phyloP scores from a whole-genome alignment of 2,888 invertebrate species.

The Escarpia spicata region DNA sequence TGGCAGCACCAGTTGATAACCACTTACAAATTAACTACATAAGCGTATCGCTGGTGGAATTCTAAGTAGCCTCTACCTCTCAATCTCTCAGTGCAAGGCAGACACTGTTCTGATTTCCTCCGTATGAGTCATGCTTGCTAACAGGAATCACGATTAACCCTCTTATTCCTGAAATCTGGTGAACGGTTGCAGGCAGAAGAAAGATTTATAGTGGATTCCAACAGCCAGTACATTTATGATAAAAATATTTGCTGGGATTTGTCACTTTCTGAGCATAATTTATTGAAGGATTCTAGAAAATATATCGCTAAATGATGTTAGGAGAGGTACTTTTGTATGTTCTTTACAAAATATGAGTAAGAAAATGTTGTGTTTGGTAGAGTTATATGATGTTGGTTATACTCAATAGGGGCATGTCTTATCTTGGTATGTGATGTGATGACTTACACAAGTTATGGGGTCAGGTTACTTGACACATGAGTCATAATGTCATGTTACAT shows the following conservation, averaged over 20 bases:
- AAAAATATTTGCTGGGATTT: neutral
- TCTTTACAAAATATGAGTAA: neutral
- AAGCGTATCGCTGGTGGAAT: neutral
- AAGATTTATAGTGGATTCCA: neutral
- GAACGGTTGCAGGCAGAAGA: neutral
- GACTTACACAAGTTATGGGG: neutral
- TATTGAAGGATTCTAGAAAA: neutral
- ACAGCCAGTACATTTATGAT: neutral
- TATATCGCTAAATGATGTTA: neutral
- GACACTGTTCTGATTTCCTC: neutral
- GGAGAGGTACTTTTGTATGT: neutral
- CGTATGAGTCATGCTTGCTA: neutral
- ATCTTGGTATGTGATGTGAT: too few species aligned
- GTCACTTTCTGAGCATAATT: neutral
- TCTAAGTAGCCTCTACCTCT: neutral
- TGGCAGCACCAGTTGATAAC: neutral
- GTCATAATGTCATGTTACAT: neutral
- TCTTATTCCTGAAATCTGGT: neutral
- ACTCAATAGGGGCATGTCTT: neutral
- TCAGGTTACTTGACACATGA: neutral
- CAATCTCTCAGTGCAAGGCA: neutral
- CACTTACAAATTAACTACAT: neutral
- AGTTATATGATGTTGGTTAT: neutral
- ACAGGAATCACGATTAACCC: slow-evolving; percentile 12
- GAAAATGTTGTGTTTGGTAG: neutral